A percentile compares a stretch with the other conserved stretches of the same genome.
phyloP scores from a whole-genome alignment of 1,140 invertebrate species.

The Drosophila seguyi region DNA sequence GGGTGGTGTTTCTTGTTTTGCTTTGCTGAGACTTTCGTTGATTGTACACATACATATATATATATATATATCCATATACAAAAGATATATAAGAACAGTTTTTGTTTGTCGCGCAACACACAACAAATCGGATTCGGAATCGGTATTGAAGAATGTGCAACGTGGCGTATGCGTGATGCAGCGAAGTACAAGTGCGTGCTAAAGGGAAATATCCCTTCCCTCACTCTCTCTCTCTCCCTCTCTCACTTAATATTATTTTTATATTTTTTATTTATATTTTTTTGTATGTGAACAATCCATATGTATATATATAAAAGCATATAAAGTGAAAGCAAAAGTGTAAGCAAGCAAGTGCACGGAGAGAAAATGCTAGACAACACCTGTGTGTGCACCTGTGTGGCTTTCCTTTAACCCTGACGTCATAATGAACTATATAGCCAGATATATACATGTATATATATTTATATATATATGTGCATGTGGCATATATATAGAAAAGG shows the following conservation, averaged over 20 bases:
- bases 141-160: constrained; percentile 42
- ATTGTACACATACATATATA: constrained; percentile 5
- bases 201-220: not conserved
- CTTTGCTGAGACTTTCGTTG: constrained; percentile 32
- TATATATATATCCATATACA: not conserved
- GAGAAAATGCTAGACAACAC: not conserved
- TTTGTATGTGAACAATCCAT: constrained; percentile 7
- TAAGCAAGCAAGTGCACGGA: constrained; percentile 17
- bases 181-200: constrained; percentile 49
- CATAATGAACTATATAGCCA: constrained; percentile 17
- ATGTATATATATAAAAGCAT: not conserved
- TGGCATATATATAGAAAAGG: constrained; percentile 9
- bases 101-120: constrained; percentile 31
- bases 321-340: constrained; percentile 38
- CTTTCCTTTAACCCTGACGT: constrained; percentile 19
- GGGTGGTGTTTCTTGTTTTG: constrained; percentile 38
- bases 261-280: constrained; percentile 11
- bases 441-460: not conserved
- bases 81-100: not conserved
- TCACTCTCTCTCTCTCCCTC: not conserved
- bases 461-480: constrained; percentile 6
- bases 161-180: constrained; percentile 69
- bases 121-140: constrained; percentile 36
- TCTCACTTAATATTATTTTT: not conserved
- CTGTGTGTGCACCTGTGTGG: constrained; percentile 31